Evolutionary conservation across 2,113 vertebrate genomes (phyloP).

Genomic region (Casuarius casuarius): DNA sequence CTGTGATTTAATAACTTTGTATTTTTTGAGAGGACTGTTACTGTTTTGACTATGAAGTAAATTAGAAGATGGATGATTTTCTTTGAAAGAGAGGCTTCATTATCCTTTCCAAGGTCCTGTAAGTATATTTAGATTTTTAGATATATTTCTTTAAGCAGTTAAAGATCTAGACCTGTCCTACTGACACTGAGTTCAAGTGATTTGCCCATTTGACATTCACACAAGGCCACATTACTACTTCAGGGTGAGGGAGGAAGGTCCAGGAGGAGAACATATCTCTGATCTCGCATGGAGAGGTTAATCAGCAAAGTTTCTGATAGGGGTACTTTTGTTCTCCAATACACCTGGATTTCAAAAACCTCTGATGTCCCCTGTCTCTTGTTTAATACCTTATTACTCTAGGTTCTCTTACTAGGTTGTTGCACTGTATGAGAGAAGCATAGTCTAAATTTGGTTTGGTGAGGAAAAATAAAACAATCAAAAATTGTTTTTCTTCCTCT

Average conservation of each 20-base stretch:
- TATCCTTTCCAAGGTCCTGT: not conserved
- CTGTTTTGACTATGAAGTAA: not conserved
- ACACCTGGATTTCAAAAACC: not conserved
- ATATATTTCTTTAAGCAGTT: not conserved
- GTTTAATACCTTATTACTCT: not conserved
- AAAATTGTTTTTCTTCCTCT: not conserved
- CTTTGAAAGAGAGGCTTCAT: not conserved
- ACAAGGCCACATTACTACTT: not conserved
- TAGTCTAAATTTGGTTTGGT: not conserved
- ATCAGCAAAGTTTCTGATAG: not conserved
- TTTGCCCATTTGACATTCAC: not conserved
- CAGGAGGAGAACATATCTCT: not conserved
- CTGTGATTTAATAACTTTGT: not conserved
- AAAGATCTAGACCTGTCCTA: not conserved
- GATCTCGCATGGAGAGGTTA: not conserved
- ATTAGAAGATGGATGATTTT: not conserved
- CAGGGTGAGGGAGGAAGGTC: not conserved
- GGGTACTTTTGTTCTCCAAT: not conserved
- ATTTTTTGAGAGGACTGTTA: not conserved
- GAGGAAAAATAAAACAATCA: not conserved
- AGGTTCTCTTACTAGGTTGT: not conserved
- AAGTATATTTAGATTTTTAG: not conserved
- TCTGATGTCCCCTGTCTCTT: not conserved
- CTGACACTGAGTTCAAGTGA: not conserved
- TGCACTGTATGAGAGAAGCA: not conserved